A percentile compares a stretch with the other conserved stretches of the same genome.
Evolutionary conservation across 1,140 invertebrate species (phyloP).

Genomic region (Oryzaephilus surinamensis): DNA sequence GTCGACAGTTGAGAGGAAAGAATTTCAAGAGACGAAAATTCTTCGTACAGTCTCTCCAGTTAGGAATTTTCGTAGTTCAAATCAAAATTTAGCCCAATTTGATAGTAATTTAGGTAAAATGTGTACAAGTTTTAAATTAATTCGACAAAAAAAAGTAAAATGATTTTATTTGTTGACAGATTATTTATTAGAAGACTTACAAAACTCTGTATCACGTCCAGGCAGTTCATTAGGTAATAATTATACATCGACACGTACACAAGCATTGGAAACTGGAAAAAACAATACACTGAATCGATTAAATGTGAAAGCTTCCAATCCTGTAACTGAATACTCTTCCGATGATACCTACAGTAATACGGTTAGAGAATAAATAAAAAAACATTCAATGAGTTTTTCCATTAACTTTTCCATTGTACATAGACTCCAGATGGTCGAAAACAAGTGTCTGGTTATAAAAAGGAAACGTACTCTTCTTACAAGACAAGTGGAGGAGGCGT

Average conservation of each 20-base stretch:
- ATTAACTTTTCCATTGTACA: constrained; percentile 2
- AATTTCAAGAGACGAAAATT: constrained; percentile 30
- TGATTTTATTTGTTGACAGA: constrained; percentile 25
- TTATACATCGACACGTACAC: constrained; percentile 14
- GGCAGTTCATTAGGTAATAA: constrained; percentile 25
- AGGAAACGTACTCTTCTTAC: constrained; percentile 30
- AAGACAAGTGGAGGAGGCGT: constrained; percentile 16
- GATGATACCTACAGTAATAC: constrained; percentile 31
- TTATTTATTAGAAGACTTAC: constrained; percentile 33
- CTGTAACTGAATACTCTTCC: constrained; percentile 29
- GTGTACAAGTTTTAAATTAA: neutral
- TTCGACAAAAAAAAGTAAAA: neutral
- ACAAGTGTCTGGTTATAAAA: constrained; percentile 28
- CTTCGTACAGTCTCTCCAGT: constrained; percentile 26
- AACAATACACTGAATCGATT: constrained; percentile 27
- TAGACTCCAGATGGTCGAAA: constrained; percentile 31
- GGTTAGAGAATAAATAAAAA: constrained; percentile 16
- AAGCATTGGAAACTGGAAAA: constrained; percentile 13
- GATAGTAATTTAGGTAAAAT: constrained; percentile 32
- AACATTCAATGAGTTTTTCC: neutral
- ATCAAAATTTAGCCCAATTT: constrained; percentile 29
- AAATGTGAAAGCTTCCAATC: constrained; percentile 25
- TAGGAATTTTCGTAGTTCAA: constrained; percentile 19
- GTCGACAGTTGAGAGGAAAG: constrained; percentile 31
- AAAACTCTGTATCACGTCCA: constrained; percentile 32